Conservation (phyloP, 2,888 invertebrate genomes). For the Chrysotoxum bicinctum region DNA sequence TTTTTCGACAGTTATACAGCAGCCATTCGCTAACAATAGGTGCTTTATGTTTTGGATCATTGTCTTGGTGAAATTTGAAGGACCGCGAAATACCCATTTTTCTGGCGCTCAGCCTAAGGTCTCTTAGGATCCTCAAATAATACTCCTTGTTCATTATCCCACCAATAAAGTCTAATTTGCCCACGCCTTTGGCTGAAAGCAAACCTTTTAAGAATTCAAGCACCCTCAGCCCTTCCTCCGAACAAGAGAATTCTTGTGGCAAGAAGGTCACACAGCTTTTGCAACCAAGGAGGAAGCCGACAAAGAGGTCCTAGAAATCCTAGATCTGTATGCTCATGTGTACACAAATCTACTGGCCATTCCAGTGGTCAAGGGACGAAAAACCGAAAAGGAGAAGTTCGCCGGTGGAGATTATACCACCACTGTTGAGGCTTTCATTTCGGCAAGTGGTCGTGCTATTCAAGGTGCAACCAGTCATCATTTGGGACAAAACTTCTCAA, state of each 20-base stretch:
- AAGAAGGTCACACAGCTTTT: conserved; percentile 99
- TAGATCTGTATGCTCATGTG: conserved; percentile 93
- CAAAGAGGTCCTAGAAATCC: conserved; percentile 91
- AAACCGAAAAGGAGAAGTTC: conserved; percentile 99
- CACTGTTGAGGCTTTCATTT: conserved; percentile 97
- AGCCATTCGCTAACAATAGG: too few species aligned
- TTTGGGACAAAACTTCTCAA: conserved; percentile 99
- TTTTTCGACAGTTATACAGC: too few species aligned
- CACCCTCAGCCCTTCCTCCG: conserved; percentile 99
- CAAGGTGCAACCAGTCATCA: conserved; percentile 99
- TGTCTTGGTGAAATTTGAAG: too few species aligned
- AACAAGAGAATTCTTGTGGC: conserved; percentile 99
- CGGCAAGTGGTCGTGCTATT: conserved; percentile 96
- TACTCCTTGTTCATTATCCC: too few species aligned
- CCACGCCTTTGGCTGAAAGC: too few species aligned
- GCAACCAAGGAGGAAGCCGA: conserved; percentile 92
- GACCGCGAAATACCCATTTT: too few species aligned
- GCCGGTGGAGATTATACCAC: conserved; percentile 99
- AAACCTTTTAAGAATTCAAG: too few species aligned
- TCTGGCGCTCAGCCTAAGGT: too few species aligned
- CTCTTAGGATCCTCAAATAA: too few species aligned
- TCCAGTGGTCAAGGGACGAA: conserved; percentile 96
- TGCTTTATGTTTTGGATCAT: too few species aligned
- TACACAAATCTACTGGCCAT: conserved; percentile 96
- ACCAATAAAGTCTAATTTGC: too few species aligned